Percentiles rank a stretch among this genome's conserved stretches.
Evolutionary conservation across 2,113 vertebrate species (phyloP).

Genomic region (Charina bottae): DNA sequence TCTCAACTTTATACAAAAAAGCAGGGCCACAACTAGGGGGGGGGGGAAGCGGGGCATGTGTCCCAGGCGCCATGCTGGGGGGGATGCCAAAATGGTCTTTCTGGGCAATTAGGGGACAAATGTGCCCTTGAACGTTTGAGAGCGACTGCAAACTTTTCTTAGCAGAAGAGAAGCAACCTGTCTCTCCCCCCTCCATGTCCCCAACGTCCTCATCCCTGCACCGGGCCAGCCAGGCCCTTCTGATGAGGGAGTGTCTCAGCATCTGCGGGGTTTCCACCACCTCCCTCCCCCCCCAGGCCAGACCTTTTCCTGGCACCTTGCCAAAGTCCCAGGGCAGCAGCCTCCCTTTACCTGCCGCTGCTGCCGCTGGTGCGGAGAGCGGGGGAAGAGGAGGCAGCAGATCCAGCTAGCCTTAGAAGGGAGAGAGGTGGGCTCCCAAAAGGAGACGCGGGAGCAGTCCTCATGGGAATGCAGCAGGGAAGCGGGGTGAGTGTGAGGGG

Average conservation of each 20-base stretch:
- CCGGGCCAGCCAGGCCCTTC: constrained; percentile 55
- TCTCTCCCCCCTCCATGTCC: neutral
- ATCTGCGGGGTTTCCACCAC: neutral
- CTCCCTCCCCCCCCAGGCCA: neutral
- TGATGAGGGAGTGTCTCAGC: neutral
- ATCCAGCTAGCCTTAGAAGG: constrained; percentile 67
- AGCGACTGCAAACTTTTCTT: neutral
- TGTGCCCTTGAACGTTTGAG: neutral
- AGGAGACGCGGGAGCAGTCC: constrained; percentile 47
- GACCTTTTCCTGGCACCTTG: constrained; percentile 77
- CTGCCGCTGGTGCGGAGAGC: constrained; percentile 60
- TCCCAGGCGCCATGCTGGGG: too few relatives aligned
- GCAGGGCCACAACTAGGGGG: too few relatives aligned
- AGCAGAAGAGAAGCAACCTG: neutral
- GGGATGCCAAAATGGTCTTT: too few relatives aligned
- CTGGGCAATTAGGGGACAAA: neutral
- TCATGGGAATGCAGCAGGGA: constrained; percentile 59
- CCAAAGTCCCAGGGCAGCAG: constrained; percentile 76
- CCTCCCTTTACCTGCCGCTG: neutral
- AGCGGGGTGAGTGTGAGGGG: constrained; percentile 58
- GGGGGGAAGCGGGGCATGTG: too few relatives aligned
- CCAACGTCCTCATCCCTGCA: constrained; percentile 47
- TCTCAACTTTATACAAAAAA: neutral
- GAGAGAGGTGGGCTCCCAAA: constrained; percentile 62
- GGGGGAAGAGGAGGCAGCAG: constrained; percentile 18